These are phyloP conservation scores for Patella pellucida DNA, from an alignment of 2,888 invertebrate species.

Conservation along the genomic window DNA sequence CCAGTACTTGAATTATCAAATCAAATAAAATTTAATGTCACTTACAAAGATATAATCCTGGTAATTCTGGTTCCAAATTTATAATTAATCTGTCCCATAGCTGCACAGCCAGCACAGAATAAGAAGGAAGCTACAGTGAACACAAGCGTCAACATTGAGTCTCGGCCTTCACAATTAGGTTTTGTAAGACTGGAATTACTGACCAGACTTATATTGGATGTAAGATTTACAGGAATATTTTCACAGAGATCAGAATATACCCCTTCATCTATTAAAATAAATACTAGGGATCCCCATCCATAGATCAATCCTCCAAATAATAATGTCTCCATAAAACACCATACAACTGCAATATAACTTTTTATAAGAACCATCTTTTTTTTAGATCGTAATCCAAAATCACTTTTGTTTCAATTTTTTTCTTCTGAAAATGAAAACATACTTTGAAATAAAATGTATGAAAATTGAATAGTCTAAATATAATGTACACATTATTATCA, in stretches of 20 bases:
- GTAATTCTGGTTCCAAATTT: slow-evolving; percentile 56
- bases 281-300: slow-evolving; percentile 58
- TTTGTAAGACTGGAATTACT: background rate
- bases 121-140: slow-evolving; percentile 52
- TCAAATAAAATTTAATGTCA: background rate
- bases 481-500: too few relatives aligned
- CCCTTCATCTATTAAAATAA: slow-evolving; percentile 49
- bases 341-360: slow-evolving; percentile 40
- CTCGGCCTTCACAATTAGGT: slow-evolving; percentile 40
- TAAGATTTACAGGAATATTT: background rate
- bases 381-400: too few relatives aligned
- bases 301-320: slow-evolving; percentile 54
- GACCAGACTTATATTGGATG: too few relatives aligned
- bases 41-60: slow-evolving; percentile 51
- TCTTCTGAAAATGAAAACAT: background rate
- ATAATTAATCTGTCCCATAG: slow-evolving; percentile 54
- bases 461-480: background rate
- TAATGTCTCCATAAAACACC: slow-evolving; percentile 52
- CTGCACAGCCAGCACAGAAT: slow-evolving; percentile 53
- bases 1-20: too few relatives aligned
- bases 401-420: background rate
- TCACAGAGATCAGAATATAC: slow-evolving; percentile 47
- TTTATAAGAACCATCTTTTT: background rate
- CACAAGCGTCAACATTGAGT: slow-evolving; percentile 45
- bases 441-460: background rate